Evolutionary conservation across 2,113 vertebrate species (phyloP).

Genomic region (Emydura subglobosa): DNA sequence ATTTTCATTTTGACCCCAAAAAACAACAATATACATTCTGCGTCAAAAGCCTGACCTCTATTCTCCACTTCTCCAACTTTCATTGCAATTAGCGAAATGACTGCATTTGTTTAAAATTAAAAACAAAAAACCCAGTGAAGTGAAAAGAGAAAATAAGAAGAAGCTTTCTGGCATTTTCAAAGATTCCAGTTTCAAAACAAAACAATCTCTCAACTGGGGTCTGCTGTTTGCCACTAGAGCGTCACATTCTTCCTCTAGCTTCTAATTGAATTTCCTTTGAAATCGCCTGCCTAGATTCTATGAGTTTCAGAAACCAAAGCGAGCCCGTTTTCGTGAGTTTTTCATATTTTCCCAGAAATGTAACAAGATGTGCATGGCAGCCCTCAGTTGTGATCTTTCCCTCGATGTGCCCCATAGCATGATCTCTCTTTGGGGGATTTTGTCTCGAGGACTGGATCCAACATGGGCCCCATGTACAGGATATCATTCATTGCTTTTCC

Average conservation of each 20-base stretch:
- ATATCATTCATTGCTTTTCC: not conserved
- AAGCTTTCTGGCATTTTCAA: slow-evolving; percentile 31
- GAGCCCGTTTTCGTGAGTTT: not conserved
- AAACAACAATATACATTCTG: not conserved
- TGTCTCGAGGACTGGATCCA: not conserved
- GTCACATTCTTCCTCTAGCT: slow-evolving; percentile 17
- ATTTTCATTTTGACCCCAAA: not conserved
- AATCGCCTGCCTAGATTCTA: not conserved
- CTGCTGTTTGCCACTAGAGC: not conserved
- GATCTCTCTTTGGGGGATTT: not conserved
- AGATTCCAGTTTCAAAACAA: slow-evolving; percentile 40
- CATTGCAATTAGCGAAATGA: not conserved
- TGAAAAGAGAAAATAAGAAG: not conserved
- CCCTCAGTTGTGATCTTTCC: not conserved
- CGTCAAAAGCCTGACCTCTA: not conserved
- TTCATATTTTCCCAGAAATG: not conserved
- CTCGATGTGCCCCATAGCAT: not conserved
- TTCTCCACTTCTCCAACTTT: not conserved
- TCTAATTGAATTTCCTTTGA: slow-evolving; percentile 70
- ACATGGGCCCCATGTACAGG: not conserved
- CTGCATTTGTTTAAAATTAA: not conserved
- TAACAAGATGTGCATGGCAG: not conserved
- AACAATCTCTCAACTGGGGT: slow-evolving; percentile 16
- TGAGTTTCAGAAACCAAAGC: slow-evolving; percentile 38
- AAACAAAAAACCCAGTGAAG: not conserved